Evolutionary conservation across 1,140 invertebrate species (phyloP), one percentile per base, ranked within the genome.

Genomic region (Bombus superbus): DNA sequence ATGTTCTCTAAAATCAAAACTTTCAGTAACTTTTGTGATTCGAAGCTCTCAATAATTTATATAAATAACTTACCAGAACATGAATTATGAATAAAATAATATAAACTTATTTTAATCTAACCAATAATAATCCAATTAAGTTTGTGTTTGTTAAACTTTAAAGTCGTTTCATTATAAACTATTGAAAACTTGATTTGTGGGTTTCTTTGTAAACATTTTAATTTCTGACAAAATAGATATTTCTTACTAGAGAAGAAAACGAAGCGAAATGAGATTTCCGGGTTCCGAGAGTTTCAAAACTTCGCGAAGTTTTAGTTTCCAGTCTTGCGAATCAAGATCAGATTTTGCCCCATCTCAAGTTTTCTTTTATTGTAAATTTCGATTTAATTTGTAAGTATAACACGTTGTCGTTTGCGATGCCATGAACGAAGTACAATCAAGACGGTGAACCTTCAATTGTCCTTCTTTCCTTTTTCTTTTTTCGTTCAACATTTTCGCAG

Each of bases 391-490:
- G 18, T 28, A 76, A 47, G 25, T 75, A 9, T 25, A 44, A 74
- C 42, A 25, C 57, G 69, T 81, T 71, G 57, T 81, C 71, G 71
- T 82, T 82, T 47, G 59, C 59, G 32, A 66, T 75, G 18, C 15
- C 42, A 75, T 13, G 42, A 83, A 75, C 13, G 32, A 76, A 42
- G 35, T 72, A 72, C 76, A 80, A 80, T 85, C 57, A 72, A 64
- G 18, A 64, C 57, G 83, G 68, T 57, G 66, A 79, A 72, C 78
- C 32, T 53, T 13, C 35, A 35, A 79, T 62, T 53, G 15, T 85
- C 6, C 18, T 53, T 62, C 40, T 35, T 13, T 22, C 42, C n/a
- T 35, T 42, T 57, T 28, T 59, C 68, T 53, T 22, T 38, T 25
- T 68, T 47, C 6, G n/a, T 80, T 85, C 42, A 18, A 42, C 35